A percentile compares a stretch with the other conserved stretches of the same genome.
These are phyloP conservation scores for Cynocephalus volans DNA, from an alignment of 2,113 vertebrate genomes.

Conservation along the genomic window DNA sequence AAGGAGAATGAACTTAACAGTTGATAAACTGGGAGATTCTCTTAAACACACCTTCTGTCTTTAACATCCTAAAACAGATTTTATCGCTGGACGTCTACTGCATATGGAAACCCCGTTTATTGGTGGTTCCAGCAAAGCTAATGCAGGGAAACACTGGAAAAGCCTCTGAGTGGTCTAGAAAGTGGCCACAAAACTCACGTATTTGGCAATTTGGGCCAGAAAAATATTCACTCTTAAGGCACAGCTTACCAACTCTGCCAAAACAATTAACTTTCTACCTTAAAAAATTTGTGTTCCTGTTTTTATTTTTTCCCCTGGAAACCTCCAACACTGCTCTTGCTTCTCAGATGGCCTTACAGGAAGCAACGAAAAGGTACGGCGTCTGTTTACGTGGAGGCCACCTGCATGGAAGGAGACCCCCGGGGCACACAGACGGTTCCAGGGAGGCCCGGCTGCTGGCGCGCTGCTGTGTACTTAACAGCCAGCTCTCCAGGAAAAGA, in stretches of 20 bases:
- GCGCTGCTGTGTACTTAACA: too few species aligned
- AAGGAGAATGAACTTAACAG: not conserved
- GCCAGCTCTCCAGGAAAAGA: not conserved
- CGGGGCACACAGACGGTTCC: fast-evolving
- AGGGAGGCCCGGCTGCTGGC: fast-evolving
- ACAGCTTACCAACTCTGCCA: fast-evolving
- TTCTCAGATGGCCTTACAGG: not conserved
- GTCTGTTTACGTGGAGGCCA: fast-evolving
- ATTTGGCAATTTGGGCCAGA: fast-evolving
- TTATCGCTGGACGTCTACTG: not conserved
- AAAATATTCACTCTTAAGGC: fast-evolving
- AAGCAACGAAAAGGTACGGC: fast-evolving
- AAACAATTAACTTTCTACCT: fast-evolving
- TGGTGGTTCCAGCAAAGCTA: fast-evolving
- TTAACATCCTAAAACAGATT: not conserved
- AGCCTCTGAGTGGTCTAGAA: fast-evolving
- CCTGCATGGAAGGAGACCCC: not conserved
- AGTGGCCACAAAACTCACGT: fast-evolving
- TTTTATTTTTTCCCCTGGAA: not conserved
- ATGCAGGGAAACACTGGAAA: fast-evolving
- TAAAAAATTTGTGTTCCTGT: too few species aligned
- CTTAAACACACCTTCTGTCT: not conserved
- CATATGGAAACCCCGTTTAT: fast-evolving
- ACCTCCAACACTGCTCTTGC: not conserved
- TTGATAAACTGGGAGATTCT: fast-evolving